Percentiles rank a stretch among this genome's conserved stretches.
These are phyloP conservation scores for Sylvilagus bachmani DNA, from an alignment of 2,113 vertebrate species.

Conservation along the genomic window DNA sequence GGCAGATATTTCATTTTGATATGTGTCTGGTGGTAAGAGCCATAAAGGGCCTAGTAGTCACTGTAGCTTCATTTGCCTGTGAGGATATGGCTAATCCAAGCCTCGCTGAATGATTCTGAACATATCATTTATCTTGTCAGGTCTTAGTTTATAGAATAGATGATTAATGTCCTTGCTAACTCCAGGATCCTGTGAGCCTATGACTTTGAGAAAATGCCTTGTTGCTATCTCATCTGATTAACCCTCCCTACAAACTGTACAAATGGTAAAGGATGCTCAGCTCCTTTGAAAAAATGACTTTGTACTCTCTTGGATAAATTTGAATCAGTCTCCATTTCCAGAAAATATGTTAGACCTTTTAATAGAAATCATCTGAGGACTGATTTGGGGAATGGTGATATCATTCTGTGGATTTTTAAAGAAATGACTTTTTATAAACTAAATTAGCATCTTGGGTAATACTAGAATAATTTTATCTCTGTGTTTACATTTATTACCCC, in stretches of 20 bases:
- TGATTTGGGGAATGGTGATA: constrained; percentile 20
- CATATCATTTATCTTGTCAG: background rate
- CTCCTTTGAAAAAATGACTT: constrained; percentile 62
- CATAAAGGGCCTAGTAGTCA: background rate
- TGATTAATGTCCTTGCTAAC: constrained; percentile 19
- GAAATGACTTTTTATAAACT: constrained; percentile 58
- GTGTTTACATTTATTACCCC: constrained; percentile 9
- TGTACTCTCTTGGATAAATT: constrained; percentile 50
- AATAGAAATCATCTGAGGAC: constrained; percentile 52
- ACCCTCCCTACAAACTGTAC: constrained; percentile 9
- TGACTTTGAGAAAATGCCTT: constrained; percentile 1
- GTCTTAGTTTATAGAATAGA: background rate
- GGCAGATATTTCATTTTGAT: background rate
- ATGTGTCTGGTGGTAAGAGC: background rate
- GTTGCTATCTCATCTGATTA: background rate
- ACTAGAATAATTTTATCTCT: constrained; percentile 28
- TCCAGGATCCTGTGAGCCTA: background rate
- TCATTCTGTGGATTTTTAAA: constrained; percentile 64
- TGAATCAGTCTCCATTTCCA: constrained; percentile 65
- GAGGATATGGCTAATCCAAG: background rate
- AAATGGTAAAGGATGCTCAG: constrained; percentile 45
- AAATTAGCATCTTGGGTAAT: background rate
- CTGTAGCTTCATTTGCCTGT: constrained; percentile 8
- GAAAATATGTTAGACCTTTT: constrained; percentile 63
- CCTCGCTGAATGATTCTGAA: constrained; percentile 19